Evolutionary conservation across 2,888 invertebrate genomes (phyloP).

Genomic region (Troglohyphantes excavatus): DNA sequence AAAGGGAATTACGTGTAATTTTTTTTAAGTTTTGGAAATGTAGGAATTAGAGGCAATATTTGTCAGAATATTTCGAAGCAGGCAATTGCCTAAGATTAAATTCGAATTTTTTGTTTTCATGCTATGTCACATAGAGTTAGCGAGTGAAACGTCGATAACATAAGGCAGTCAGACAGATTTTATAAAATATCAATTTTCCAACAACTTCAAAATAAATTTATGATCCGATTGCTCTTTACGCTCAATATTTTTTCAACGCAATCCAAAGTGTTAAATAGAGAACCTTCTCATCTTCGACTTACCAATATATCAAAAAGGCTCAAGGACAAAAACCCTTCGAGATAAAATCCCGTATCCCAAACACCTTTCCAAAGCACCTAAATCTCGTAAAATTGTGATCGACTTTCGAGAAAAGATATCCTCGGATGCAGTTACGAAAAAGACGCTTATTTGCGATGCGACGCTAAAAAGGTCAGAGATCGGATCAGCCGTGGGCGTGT

Average conservation of each 20-base stretch:
- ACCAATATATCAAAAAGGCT: background rate
- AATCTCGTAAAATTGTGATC: slow-evolving; percentile 72
- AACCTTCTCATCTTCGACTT: background rate
- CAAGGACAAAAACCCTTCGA: slow-evolving; percentile 23
- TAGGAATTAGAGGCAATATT: no score
- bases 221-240: no score
- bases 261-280: background rate
- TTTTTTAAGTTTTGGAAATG: no score
- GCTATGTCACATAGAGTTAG: no score
- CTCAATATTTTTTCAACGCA: background rate
- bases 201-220: no score
- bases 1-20: no score
- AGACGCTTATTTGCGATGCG: slow-evolving; percentile 71
- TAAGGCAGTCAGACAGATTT: no score
- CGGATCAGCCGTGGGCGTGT: slow-evolving; percentile 29
- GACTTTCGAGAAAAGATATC: slow-evolving; percentile 62
- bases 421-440: slow-evolving; percentile 54
- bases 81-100: no score
- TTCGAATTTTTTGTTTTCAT: no score
- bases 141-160: no score
- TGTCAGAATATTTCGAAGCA: no score
- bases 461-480: slow-evolving; percentile 68
- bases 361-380: slow-evolving; percentile 58
- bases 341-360: slow-evolving; percentile 59
- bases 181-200: no score